phyloP scores from a whole-genome alignment of 2,113 vertebrate species.

The Oncorhynchus kisutch region DNA sequence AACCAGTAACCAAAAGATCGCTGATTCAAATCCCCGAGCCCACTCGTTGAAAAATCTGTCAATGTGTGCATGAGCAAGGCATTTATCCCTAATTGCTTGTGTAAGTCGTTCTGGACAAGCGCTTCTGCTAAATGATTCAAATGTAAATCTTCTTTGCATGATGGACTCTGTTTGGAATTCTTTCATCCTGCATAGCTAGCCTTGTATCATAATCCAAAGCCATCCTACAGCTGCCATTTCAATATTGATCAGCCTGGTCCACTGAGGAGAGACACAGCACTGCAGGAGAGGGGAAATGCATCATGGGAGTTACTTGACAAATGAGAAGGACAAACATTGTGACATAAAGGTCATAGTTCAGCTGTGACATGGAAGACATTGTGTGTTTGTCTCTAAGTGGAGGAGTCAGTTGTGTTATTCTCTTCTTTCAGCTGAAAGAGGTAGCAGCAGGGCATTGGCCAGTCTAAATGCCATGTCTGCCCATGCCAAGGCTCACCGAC shows the following conservation, averaged over 20 bases:
- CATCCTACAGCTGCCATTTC: conserved; percentile 48
- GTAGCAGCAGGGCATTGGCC: conserved; percentile 47
- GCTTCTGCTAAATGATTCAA: too few relatives aligned
- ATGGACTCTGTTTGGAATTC: too few relatives aligned
- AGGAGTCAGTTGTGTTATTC: conserved; percentile 43
- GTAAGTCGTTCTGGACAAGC: too few relatives aligned
- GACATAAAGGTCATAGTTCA: conserved; percentile 58
- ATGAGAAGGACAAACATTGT: conserved; percentile 56
- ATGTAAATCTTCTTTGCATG: too few relatives aligned
- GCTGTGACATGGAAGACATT: conserved; percentile 26
- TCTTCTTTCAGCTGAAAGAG: conserved; percentile 50
- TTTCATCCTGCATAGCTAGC: too few relatives aligned
- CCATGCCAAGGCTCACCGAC: conserved; percentile 29
- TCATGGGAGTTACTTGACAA: conserved; percentile 47
- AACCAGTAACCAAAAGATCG: too few relatives aligned
- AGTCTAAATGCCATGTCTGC: conserved; percentile 63
- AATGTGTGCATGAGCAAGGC: too few relatives aligned
- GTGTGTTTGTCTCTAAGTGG: conserved; percentile 23
- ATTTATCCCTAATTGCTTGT: too few relatives aligned
- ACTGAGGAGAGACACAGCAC: conserved; percentile 19
- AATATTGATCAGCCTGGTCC: conserved; percentile 45
- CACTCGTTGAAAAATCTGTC: too few relatives aligned
- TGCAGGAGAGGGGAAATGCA: conserved; percentile 27
- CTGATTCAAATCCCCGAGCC: too few relatives aligned
- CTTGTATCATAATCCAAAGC: conserved; percentile 1